Percentiles rank a stretch among this genome's conserved stretches.
These are phyloP conservation scores for Scolopax mira DNA, from an alignment of 2,113 vertebrate genomes.

Conservation along the genomic window DNA sequence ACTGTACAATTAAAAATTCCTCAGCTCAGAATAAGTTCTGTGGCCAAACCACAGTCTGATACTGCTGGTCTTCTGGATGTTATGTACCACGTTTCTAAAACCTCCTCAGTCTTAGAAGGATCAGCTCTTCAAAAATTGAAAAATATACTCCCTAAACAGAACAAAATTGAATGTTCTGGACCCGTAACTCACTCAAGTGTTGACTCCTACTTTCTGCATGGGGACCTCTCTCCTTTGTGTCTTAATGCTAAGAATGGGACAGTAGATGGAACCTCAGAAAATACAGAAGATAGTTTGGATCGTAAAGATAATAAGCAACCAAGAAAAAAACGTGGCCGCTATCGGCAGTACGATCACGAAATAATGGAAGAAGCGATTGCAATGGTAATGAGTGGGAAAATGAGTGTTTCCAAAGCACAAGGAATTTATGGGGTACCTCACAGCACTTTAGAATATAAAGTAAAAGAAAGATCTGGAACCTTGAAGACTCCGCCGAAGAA, in stretches of 20 bases:
- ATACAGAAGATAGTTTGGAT: conserved; percentile 84
- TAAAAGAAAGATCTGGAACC: conserved; percentile 97
- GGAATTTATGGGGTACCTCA: conserved; percentile 98
- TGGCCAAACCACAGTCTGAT: conserved; percentile 85
- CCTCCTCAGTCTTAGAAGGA: conserved; percentile 83
- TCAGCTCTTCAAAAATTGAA: conserved; percentile 89
- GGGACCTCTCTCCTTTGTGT: conserved; percentile 91
- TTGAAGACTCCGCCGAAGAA: conserved; percentile 98
- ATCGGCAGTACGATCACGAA: conserved; percentile 97
- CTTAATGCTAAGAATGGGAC: conserved; percentile 89
- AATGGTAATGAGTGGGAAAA: conserved; percentile 97
- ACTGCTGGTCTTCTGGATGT: conserved; percentile 86
- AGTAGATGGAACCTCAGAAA: conserved; percentile 86
- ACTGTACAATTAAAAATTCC: conserved; percentile 90
- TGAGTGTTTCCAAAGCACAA: conserved; percentile 99
- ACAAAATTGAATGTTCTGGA: conserved; percentile 86
- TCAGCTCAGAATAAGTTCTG: conserved; percentile 86
- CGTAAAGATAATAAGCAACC: conserved; percentile 93
- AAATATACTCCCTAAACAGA: conserved; percentile 90
- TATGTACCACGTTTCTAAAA: conserved; percentile 89
- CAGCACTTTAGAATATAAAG: conserved; percentile 99
- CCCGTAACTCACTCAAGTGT: conserved; percentile 83
- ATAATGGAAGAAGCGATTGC: conserved; percentile 97
- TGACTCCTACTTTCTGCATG: conserved; percentile 86
- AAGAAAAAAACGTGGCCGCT: conserved; percentile 96